Evolutionary conservation across 1,140 invertebrate species (phyloP).

Genomic region (Cotesia vestalis): DNA sequence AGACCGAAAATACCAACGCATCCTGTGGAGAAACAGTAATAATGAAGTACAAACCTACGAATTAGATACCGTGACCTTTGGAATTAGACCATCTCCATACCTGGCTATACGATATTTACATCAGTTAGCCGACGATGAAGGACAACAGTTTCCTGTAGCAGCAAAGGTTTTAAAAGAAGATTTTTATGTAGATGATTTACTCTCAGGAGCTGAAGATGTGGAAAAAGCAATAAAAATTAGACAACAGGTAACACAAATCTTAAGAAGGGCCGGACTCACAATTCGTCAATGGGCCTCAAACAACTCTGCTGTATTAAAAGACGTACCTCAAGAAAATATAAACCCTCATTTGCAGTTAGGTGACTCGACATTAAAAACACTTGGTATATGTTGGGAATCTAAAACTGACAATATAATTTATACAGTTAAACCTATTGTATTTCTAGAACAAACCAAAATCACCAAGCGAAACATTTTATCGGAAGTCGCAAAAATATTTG

Average conservation of each 20-base stretch:
- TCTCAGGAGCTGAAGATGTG: not conserved
- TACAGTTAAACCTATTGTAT: conserved; percentile 8
- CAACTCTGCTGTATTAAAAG: not conserved
- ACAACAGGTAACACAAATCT: not conserved
- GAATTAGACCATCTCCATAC: conserved; percentile 10
- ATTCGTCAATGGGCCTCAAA: conserved; percentile 21
- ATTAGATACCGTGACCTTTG: conserved; percentile 25
- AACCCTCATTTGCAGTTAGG: conserved; percentile 4
- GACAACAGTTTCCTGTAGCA: not conserved
- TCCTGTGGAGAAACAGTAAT: conserved; percentile 30
- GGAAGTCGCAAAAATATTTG: conserved; percentile 51
- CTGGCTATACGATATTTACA: conserved; percentile 21
- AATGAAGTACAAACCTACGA: conserved; percentile 3
- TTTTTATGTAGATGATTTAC: conserved; percentile 24
- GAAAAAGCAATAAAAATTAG: not conserved
- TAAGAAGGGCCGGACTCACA: not conserved
- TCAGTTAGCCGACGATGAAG: conserved; percentile 24
- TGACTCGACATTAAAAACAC: conserved; percentile 27
- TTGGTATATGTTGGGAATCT: conserved; percentile 20
- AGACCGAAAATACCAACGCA: conserved; percentile 50
- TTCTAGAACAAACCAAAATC: not conserved
- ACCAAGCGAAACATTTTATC: conserved; percentile 34
- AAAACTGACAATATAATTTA: conserved; percentile 12
- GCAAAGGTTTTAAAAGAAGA: conserved; percentile 1
- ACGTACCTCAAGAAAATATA: conserved; percentile 5